Evolutionary conservation across 1,140 invertebrate species (phyloP).

Genomic region (Drosophila suzukii): DNA sequence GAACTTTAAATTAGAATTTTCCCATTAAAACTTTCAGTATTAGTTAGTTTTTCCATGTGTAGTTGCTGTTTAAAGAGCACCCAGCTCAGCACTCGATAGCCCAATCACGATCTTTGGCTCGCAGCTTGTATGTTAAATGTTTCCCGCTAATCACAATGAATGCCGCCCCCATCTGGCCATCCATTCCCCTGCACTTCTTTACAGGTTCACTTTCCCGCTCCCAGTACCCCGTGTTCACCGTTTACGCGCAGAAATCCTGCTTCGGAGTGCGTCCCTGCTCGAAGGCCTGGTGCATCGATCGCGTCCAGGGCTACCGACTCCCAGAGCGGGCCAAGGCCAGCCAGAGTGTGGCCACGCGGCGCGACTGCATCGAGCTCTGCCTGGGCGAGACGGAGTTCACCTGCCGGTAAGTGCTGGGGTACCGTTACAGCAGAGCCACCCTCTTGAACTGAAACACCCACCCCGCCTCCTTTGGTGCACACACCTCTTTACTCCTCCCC

Average conservation of each 20-base stretch:
- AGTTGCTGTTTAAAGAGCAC: constrained; percentile 45
- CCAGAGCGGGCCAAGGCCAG: constrained; percentile 90
- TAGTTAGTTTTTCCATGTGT: constrained; percentile 29
- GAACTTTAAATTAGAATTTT: not conserved
- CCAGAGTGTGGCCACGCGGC: constrained; percentile 89
- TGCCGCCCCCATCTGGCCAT: constrained; percentile 17
- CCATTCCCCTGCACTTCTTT: constrained; percentile 50
- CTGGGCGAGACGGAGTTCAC: constrained; percentile 94
- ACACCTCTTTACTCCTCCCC: constrained; percentile 11
- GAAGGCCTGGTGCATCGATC: constrained; percentile 96
- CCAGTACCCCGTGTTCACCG: constrained; percentile 97
- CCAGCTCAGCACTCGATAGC: constrained; percentile 40
- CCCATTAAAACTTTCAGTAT: not conserved
- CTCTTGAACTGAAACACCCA: constrained; percentile 34
- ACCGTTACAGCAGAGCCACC: constrained; percentile 87
- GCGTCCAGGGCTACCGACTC: constrained; percentile 93
- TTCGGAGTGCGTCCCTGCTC: constrained; percentile 94
- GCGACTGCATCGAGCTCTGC: constrained; percentile 95
- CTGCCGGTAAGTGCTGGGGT: constrained; percentile 90
- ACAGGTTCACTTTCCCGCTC: constrained; percentile 94
- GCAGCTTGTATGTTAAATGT: constrained; percentile 54
- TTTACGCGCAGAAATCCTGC: constrained; percentile 97
- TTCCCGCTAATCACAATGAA: constrained; percentile 42
- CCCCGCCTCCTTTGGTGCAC: constrained; percentile 11
- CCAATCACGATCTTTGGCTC: constrained; percentile 44